Conservation (phyloP, 1,140 invertebrate genomes). For the Acyrthosiphon pisum region DNA sequence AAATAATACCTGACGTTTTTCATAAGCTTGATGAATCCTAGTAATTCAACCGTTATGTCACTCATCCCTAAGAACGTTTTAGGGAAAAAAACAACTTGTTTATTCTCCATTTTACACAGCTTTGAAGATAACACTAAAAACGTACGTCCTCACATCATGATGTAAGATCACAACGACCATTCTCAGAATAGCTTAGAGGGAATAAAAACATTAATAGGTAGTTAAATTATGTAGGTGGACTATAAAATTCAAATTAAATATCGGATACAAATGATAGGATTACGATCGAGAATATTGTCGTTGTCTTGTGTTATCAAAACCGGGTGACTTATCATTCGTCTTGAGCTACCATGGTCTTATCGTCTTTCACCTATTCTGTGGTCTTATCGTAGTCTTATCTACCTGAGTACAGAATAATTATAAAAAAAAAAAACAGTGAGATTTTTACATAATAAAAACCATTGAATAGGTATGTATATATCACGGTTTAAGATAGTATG, state of each 20-base stretch:
- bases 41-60: background rate
- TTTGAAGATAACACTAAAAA: background rate
- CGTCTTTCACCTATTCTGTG: too few species aligned
- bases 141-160: background rate
- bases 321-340: background rate
- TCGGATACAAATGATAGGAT: background rate
- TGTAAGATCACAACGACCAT: background rate
- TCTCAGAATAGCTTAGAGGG: background rate
- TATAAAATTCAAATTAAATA: background rate
- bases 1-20: slow-evolving; percentile 37
- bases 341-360: background rate
- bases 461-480: too few species aligned
- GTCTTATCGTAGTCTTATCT: too few species aligned
- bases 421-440: too few species aligned
- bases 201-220: background rate
- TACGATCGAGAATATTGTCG: background rate
- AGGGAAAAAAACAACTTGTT: slow-evolving; percentile 48
- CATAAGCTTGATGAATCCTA: background rate
- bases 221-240: background rate
- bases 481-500: too few species aligned
- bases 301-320: background rate
- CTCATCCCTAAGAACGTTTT: background rate
- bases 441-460: too few species aligned
- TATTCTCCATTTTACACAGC: background rate
- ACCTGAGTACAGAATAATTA: too few species aligned